A percentile compares a stretch with the other conserved stretches of the same genome.
These are phyloP conservation scores for Drosophila nigromelanica DNA, from an alignment of 1,140 invertebrate species.

Conservation along the genomic window DNA sequence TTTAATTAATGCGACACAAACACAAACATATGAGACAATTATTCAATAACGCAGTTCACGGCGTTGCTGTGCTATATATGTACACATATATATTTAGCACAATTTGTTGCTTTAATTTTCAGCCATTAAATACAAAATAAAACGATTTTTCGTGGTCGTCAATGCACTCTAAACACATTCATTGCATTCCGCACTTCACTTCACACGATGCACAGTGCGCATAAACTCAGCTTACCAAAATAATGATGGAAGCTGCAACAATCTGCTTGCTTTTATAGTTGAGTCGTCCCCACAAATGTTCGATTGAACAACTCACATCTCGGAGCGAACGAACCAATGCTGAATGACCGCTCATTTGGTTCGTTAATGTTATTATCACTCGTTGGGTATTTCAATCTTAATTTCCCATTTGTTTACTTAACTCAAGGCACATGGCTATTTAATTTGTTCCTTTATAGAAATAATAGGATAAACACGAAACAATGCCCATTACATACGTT, in stretches of 20 bases:
- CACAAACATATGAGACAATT: slow-evolving; percentile 2
- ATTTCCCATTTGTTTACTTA: not conserved
- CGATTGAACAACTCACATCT: not conserved
- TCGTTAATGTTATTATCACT: not conserved
- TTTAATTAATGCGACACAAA: slow-evolving; percentile 16
- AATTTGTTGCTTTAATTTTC: slow-evolving; percentile 32
- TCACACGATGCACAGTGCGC: not conserved
- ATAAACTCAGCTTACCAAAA: slow-evolving; percentile 10
- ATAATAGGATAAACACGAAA: not conserved
- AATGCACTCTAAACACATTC: not conserved
- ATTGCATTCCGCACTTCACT: slow-evolving; percentile 7
- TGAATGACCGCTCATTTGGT: not conserved
- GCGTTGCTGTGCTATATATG: slow-evolving; percentile 12
- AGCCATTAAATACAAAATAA: not conserved
- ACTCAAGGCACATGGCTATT: not conserved
- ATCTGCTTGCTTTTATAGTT: slow-evolving; percentile 15
- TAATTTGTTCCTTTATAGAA: not conserved
- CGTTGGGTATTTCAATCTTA: no score
- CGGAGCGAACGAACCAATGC: slow-evolving; percentile 7
- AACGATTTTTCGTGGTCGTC: slow-evolving; percentile 5
- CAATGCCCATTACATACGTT: not conserved
- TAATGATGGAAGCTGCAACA: slow-evolving; percentile 17
- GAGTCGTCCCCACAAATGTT: not conserved
- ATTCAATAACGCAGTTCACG: slow-evolving; percentile 59
- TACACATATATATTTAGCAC: slow-evolving; percentile 24